phyloP scores from a whole-genome alignment of 2,888 invertebrate species.

The Aricia artaxerxes region DNA sequence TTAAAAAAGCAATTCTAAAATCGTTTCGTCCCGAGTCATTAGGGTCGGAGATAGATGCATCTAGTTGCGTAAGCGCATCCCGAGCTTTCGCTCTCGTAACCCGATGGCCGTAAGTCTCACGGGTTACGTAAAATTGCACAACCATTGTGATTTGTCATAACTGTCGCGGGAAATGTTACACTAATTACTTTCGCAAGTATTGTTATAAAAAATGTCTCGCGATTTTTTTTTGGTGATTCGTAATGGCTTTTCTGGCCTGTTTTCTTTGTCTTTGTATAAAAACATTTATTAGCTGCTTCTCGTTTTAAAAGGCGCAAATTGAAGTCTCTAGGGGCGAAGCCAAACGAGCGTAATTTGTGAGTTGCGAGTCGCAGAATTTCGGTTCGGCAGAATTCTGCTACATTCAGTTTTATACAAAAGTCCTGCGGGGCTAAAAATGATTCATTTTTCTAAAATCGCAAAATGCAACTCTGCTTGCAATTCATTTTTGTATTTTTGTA shows the following conservation, averaged over 20 bases:
- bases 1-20: neutral
- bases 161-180: slow-evolving; percentile 49
- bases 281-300: no score
- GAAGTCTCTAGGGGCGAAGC: no score
- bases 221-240: neutral
- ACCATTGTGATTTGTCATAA: slow-evolving; percentile 48
- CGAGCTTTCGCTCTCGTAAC: slow-evolving; percentile 46
- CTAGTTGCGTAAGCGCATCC: slow-evolving; percentile 63
- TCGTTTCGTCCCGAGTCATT: slow-evolving; percentile 10
- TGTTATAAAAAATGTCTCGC: slow-evolving; percentile 16
- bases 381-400: no score
- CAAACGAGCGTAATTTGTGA: no score
- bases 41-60: neutral
- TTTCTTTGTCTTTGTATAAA: neutral
- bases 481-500: no score
- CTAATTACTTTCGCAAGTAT: slow-evolving; percentile 42
- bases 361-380: no score
- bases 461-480: no score
- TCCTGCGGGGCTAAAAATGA: no score
- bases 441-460: no score
- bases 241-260: neutral
- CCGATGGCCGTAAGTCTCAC: slow-evolving; percentile 43
- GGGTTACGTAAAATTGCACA: slow-evolving; percentile 65
- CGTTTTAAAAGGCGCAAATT: no score
- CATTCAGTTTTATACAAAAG: no score